Evolutionary conservation across 2,113 vertebrate genomes (phyloP), one percentile per base, ranked within the genome.

Genomic region (Corapipo altera): DNA sequence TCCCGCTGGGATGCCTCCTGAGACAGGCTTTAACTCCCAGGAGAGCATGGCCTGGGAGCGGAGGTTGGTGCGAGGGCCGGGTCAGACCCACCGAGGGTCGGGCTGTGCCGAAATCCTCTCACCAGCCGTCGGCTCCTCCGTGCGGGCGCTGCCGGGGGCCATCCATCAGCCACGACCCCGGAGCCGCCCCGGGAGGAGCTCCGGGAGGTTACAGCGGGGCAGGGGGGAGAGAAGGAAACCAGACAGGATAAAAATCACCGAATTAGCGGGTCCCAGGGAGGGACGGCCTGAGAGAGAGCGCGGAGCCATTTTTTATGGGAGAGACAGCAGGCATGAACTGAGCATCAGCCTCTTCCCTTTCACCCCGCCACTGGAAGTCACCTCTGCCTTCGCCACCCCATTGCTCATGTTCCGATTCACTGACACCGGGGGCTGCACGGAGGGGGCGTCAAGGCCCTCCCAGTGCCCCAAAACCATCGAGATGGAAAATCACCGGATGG

Each of bases 211-310:
- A 61, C 64, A 1, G 41, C 8, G 2, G 88, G 78, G 74, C 75
- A 41, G 15, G 33, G 59, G 85, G 93, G 88, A 55, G 93, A 52
- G 18, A 28, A 65, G 32, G 73, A 71, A 62, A 55, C 18, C 5
- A 33, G 62, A 76, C 80, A 95, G 95, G 92, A 93, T 91, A 95
- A 96, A 95, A 91, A 91, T 95, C 51, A 23, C 76, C 80, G 58
- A 58, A 95, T 97, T 97, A 97, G 93, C 71, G 73, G 95, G 92
- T 93, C 94, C 51, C 22, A 8, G 95, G 96, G 93, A 95, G 97
- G 93, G 58, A 32, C 6, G 54, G 85, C 73, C 85, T 39, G 93
- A 39, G 6, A 80, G 95, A 95, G n/a, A 81, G 66, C 57, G 2
- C 26, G 0, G 92, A 30, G 88, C 61, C 74, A 72, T 95, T 93